Base-by-base conservation (phyloP, 92 coral and sea anemone species). In the Palythoa caribaeorum region DNA sequence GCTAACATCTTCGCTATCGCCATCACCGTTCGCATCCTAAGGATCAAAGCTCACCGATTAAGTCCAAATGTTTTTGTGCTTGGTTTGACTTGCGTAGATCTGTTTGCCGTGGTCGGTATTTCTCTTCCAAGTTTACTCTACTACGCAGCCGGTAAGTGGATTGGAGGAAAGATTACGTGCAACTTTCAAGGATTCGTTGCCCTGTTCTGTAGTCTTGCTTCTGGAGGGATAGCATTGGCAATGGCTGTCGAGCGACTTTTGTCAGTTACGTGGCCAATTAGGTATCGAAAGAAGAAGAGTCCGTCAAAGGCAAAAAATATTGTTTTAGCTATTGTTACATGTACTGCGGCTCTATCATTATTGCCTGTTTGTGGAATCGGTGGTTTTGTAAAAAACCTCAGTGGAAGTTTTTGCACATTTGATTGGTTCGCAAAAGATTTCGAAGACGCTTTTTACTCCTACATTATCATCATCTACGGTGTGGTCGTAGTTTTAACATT, bases 291-390 rank as follows among this genome's bases (percentile, higher is more conserved):
- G 19, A 60, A 38, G 40, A 63, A 55, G 15, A 79, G 71, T 37
- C 17, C 13, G 19, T 60, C 84, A 2, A 9, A 44, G 38, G 84
- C 84, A 19, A 37, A 71, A 39, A 79, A 79, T 17, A 13, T 79
- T 57, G 84, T 79, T 2, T 11, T 79, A 39, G 71, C 55, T 17
- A 65, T 79, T 9, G 50, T 79, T n/a, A 12, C 36, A 17, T 72
- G 72, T 0, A 38, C 72, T 36, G 54, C 37, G 16, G 12, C 84
- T 4, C 19, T 79, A 3, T 79, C 84, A 8, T 14, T 79, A 38
- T 17, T 79, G 84, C 84, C 84, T n/a, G 14, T 79, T 62, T 71
- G 55, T 3, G 84, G 84, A 79, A 59, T 79, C 9, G 84, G 84
- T 1, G 73, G 73, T 8, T 79, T 79, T 79, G 52, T 55, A 16